These are phyloP conservation scores for Caretta caretta DNA, from an alignment of 2,113 vertebrate genomes.

Conservation along the genomic window DNA sequence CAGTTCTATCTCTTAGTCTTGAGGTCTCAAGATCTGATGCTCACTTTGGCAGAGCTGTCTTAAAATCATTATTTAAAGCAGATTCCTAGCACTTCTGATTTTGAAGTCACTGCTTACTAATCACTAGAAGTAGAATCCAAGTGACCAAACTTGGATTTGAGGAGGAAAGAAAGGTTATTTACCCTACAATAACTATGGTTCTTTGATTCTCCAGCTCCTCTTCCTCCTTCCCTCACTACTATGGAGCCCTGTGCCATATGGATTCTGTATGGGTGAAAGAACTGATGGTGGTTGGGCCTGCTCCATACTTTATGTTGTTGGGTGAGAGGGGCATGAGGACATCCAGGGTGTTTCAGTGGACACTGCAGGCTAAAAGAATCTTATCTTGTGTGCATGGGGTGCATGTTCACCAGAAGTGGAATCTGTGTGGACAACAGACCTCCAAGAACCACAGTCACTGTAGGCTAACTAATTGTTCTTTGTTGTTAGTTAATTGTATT, in stretches of 20 bases:
- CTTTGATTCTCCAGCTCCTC: neutral
- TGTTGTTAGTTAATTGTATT: neutral
- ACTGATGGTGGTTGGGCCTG: neutral
- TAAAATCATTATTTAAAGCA: neutral
- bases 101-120: neutral
- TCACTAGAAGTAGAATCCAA: neutral
- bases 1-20: neutral
- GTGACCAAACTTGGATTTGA: neutral
- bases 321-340: neutral
- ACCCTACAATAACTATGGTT: neutral
- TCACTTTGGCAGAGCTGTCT: neutral
- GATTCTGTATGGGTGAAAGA: neutral
- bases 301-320: neutral
- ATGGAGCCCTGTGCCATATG: neutral
- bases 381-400: neutral
- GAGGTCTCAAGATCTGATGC: neutral
- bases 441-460: neutral
- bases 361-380: neutral
- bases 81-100: neutral
- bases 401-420: neutral
- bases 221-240: neutral
- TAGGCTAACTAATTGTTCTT: neutral
- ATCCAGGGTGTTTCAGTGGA: neutral
- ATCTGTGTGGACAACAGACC: neutral
- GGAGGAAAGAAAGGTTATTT: neutral